Evolutionary conservation across 2,888 invertebrate genomes (phyloP).

Genomic region (Adelphocoris suturalis): DNA sequence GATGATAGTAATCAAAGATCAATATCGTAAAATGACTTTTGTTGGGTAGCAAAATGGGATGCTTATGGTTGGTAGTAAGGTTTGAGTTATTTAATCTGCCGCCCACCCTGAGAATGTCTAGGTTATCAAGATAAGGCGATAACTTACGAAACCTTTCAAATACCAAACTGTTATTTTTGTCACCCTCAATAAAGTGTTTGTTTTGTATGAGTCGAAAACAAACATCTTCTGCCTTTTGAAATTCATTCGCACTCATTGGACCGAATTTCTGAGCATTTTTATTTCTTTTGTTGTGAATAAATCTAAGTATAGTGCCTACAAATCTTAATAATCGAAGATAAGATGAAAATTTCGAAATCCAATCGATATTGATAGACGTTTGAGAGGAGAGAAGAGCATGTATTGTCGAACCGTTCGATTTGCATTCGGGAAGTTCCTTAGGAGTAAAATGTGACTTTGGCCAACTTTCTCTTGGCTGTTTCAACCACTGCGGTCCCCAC

Average conservation of each 20-base stretch:
- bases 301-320: background rate
- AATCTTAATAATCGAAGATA: background rate
- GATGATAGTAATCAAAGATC: no score
- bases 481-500: background rate
- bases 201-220: constrained; percentile 27
- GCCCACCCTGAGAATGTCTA: no score
- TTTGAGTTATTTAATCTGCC: no score
- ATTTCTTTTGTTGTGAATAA: background rate
- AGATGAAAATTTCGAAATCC: background rate
- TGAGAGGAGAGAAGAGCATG: no score
- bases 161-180: background rate
- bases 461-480: background rate
- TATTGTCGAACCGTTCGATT: background rate
- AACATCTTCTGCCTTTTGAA: background rate
- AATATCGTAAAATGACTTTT: no score
- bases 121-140: constrained; percentile 19
- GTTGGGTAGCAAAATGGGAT: no score
- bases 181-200: constrained; percentile 1
- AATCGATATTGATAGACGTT: background rate
- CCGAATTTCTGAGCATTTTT: background rate
- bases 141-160: constrained; percentile 14
- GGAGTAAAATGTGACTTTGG: background rate
- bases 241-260: background rate
- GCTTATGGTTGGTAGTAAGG: no score
- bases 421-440: background rate